A percentile compares a stretch with the other conserved stretches of the same genome.
phyloP scores from a whole-genome alignment of 92 coral and sea anemone species.

The Heliopora coerulea region DNA sequence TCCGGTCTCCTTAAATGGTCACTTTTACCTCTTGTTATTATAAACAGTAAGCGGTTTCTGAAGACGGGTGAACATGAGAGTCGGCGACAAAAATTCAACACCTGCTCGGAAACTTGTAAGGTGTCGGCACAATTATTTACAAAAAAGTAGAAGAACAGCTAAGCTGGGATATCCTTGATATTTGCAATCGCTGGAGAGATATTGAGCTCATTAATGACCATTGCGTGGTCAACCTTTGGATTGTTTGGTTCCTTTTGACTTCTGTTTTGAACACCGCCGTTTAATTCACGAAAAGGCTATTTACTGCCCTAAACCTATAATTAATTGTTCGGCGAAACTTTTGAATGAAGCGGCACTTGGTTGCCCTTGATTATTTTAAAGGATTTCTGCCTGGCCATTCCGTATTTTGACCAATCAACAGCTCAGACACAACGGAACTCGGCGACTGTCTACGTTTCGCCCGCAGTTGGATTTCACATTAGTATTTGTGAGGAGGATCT shows the following conservation, averaged over 20 bases:
- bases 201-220: constrained; percentile 31
- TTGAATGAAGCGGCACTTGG: constrained; percentile 38
- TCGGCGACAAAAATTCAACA: neutral
- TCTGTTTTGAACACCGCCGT: constrained; percentile 39
- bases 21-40: constrained; percentile 6
- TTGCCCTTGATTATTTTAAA: constrained; percentile 34
- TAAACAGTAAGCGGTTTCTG: constrained; percentile 2
- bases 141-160: neutral
- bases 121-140: neutral
- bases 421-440: constrained; percentile 30
- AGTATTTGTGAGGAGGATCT: constrained; percentile 41
- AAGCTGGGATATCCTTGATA: neutral
- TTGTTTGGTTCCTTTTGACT: constrained; percentile 24
- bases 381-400: constrained; percentile 25
- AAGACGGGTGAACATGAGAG: neutral
- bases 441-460: constrained; percentile 43
- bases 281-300: constrained; percentile 44
- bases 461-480: constrained; percentile 50
- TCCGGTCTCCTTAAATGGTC: constrained; percentile 15
- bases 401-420: constrained; percentile 31
- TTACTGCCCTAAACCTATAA: constrained; percentile 43
- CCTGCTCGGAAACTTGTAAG: neutral
- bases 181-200: neutral
- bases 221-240: constrained; percentile 36
- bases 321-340: constrained; percentile 44